These are phyloP conservation scores for Apodemus speciosus DNA, from an alignment of 2,113 vertebrate genomes.

Conservation along the genomic window DNA sequence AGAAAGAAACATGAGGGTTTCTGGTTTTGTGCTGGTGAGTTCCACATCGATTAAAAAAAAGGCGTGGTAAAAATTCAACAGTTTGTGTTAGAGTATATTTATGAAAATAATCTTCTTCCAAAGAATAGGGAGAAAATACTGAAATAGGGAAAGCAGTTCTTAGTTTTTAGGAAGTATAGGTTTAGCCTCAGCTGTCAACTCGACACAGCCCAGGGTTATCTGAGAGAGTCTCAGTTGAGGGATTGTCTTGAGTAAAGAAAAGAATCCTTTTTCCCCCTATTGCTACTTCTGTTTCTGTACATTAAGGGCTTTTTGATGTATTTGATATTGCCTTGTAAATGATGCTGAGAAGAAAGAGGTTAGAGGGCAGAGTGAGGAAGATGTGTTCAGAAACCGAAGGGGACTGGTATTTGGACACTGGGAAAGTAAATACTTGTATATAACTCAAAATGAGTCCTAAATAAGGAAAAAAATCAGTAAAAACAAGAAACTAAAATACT, in stretches of 20 bases:
- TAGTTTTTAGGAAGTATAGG: slow-evolving; percentile 3
- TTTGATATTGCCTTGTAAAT: slow-evolving; percentile 42
- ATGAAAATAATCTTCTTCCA: not conserved
- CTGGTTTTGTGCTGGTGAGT: not conserved
- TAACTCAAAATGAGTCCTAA: not conserved
- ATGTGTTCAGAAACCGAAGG: slow-evolving; percentile 38
- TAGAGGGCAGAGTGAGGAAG: slow-evolving; percentile 22
- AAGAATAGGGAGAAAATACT: not conserved
- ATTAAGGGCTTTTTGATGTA: slow-evolving; percentile 78
- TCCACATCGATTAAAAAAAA: slow-evolving; percentile 10
- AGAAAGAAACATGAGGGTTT: slow-evolving; percentile 1
- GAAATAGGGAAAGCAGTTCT: slow-evolving; percentile 28
- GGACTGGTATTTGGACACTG: slow-evolving; percentile 3
- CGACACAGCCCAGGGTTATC: no score
- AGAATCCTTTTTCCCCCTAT: not conserved
- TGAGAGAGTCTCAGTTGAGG: no score
- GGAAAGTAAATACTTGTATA: slow-evolving; percentile 52
- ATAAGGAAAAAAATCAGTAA: not conserved
- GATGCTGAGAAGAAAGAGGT: slow-evolving; percentile 32
- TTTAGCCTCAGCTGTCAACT: not conserved
- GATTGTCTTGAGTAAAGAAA: not conserved
- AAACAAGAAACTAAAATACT: slow-evolving; percentile 34
- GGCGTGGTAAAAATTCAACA: slow-evolving; percentile 13
- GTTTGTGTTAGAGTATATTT: not conserved
- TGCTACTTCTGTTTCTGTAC: slow-evolving; percentile 57